A percentile compares a stretch with the other conserved stretches of the same genome.
Conservation (phyloP, 1,140 invertebrate genomes). For the Sesamia nonagrioides region DNA sequence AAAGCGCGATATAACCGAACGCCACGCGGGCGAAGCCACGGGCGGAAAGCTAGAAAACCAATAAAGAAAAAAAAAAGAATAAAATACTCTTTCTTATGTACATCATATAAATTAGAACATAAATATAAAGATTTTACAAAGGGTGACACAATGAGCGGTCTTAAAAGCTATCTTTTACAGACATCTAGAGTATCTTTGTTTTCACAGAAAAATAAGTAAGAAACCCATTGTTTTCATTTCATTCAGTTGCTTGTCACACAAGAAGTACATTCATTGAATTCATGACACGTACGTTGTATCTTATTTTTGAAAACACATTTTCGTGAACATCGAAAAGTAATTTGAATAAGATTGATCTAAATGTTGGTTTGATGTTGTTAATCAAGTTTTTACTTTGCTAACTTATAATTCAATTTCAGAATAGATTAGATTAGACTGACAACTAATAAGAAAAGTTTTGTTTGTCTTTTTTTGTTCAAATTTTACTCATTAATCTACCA, state of each 20-base stretch:
- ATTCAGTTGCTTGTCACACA: neutral
- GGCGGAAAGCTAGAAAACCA: no score
- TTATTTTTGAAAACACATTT: constrained; percentile 4
- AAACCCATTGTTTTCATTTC: neutral
- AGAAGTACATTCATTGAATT: neutral
- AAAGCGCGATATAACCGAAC: no score
- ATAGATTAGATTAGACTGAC: constrained; percentile 54
- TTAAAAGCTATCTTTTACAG: no score
- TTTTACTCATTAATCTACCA: constrained; percentile 70
- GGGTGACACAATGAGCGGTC: no score
- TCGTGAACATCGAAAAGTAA: neutral
- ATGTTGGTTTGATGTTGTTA: constrained; percentile 19
- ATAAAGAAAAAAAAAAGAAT: no score
- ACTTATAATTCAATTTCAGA: constrained; percentile 32
- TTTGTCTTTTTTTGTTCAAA: constrained; percentile 64
- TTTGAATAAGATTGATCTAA: constrained; percentile 20
- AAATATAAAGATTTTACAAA: no score
- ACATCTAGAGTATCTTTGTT: neutral
- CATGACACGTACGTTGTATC: neutral
- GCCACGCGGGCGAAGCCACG: no score
- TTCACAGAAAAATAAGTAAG: neutral
- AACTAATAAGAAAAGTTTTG: constrained; percentile 57
- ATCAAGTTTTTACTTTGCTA: constrained; percentile 9
- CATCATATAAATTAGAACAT: no score
- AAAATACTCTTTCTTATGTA: no score